Evolutionary conservation across 2,113 vertebrate genomes (phyloP).

Genomic region (Malurus alboscapulatus): DNA sequence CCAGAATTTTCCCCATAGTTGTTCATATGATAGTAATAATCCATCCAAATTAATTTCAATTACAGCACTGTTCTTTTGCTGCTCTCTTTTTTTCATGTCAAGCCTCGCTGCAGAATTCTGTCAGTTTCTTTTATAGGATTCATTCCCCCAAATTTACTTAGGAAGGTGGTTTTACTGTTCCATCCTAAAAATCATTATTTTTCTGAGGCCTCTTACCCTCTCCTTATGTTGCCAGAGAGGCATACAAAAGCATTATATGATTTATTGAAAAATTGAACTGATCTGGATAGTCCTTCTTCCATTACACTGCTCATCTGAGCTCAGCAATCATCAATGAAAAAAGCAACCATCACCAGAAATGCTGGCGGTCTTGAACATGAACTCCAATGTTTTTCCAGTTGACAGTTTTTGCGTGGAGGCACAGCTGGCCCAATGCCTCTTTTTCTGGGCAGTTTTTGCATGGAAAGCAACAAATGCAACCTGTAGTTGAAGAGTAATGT

Average conservation of each 20-base stretch:
- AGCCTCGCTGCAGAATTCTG: not conserved
- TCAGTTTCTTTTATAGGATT: not conserved
- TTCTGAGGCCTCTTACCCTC: not conserved
- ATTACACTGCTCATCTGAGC: not conserved
- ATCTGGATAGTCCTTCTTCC: not conserved
- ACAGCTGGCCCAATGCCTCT: not conserved
- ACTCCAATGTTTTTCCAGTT: not conserved
- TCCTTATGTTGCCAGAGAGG: not conserved
- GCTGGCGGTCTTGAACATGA: slow-evolving; percentile 6
- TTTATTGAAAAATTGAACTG: not conserved
- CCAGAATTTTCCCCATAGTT: not conserved
- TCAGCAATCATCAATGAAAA: not conserved
- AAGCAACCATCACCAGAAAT: not conserved
- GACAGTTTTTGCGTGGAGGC: not conserved
- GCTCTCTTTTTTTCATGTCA: not conserved
- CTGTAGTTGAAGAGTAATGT: not conserved
- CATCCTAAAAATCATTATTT: not conserved
- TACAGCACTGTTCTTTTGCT: not conserved
- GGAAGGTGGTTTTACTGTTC: not conserved
- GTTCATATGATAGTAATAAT: not conserved
- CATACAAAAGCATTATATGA: not conserved
- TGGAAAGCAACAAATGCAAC: slow-evolving; percentile 22
- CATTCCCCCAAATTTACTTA: not conserved
- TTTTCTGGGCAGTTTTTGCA: slow-evolving; percentile 27
- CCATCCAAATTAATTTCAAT: not conserved